Conservation (phyloP, 2,797 vertebrate genomes). For the Setipinna tenuifilis region DNA sequence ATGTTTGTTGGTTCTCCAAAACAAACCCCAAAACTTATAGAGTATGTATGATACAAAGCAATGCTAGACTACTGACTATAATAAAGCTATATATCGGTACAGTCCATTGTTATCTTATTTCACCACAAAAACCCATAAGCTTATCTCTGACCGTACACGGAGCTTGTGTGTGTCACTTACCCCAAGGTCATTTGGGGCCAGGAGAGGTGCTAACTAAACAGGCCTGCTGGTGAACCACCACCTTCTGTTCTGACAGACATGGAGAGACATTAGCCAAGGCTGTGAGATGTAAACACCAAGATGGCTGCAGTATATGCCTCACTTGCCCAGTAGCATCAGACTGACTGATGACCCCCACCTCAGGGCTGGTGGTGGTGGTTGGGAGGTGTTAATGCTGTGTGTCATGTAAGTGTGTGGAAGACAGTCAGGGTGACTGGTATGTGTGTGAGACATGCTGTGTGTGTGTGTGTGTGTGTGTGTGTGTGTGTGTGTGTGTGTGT, state of each 20-base stretch:
- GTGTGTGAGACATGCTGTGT: no score
- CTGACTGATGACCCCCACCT: background rate
- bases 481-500: no score
- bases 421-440: no score
- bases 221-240: background rate
- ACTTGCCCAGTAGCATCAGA: background rate
- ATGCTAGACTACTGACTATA: background rate
- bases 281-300: background rate
- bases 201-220: no score
- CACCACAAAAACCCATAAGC: background rate
- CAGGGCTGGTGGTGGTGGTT: no score
- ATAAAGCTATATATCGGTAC: background rate
- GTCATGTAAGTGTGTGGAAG: no score
- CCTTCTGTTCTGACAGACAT: conserved; percentile 2
- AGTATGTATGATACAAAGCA: background rate
- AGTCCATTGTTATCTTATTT: conserved; percentile 1
- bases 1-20: background rate
- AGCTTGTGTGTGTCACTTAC: background rate
- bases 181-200: background rate
- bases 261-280: background rate
- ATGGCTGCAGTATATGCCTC: background rate
- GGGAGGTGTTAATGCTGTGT: no score
- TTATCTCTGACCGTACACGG: background rate
- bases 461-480: no score
- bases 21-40: background rate